These are phyloP conservation scores for Murina feae DNA, from an alignment of 2,113 vertebrate genomes.

Conservation along the genomic window DNA sequence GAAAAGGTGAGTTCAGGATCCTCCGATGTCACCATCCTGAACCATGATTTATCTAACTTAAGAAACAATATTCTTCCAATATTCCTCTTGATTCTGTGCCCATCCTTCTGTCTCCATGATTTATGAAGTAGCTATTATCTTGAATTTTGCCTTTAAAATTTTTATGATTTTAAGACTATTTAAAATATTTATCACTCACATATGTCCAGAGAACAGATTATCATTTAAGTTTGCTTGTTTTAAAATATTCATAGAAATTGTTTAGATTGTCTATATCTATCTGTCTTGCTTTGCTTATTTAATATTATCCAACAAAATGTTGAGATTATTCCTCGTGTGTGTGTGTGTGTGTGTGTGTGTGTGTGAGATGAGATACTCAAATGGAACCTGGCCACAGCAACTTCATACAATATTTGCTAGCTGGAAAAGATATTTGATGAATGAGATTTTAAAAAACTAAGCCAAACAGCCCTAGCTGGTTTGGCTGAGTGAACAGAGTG, in stretches of 20 bases:
- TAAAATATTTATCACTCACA: not conserved
- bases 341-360: not conserved
- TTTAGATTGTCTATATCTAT: not conserved
- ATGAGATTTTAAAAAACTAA: too few relatives aligned
- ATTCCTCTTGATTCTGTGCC: accelerated
- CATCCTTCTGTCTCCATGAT: not conserved
- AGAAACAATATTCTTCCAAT: not conserved
- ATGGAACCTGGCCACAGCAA: not conserved
- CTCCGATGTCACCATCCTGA: not conserved
- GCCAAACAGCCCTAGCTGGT: too few relatives aligned
- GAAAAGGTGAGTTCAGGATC: not conserved
- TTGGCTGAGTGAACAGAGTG: too few relatives aligned
- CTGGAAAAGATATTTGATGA: not conserved
- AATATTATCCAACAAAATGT: not conserved
- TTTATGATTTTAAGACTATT: not conserved
- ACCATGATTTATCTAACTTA: not conserved
- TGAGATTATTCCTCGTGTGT: not conserved
- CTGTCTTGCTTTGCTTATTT: not conserved
- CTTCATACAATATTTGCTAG: not conserved
- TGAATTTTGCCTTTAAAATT: not conserved
- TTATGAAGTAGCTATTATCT: not conserved
- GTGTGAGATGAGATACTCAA: not conserved
- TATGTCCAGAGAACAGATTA: not conserved
- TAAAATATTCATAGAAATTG: not conserved
- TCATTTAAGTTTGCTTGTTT: not conserved